Percentiles rank a stretch among this genome's conserved stretches.
These are phyloP conservation scores for Andrena flavipes DNA, from an alignment of 2,888 invertebrate species.

Conservation along the genomic window DNA sequence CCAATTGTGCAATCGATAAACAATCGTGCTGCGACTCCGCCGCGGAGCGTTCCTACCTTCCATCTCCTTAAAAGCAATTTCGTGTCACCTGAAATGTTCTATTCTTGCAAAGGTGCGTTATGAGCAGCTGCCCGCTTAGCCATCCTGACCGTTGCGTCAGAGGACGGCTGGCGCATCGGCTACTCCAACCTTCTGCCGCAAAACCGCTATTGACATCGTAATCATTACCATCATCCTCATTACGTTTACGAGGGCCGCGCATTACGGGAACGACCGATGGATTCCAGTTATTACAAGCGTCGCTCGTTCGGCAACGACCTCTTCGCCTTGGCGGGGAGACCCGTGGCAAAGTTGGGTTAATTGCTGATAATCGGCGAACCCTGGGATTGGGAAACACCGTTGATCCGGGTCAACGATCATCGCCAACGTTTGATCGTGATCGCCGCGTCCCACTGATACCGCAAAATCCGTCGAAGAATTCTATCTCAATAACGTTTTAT, in stretches of 20 bases:
- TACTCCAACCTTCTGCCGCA: constrained; percentile 23
- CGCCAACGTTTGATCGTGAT: constrained; percentile 20
- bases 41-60: background rate
- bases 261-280: constrained; percentile 30
- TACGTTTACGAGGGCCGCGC: constrained; percentile 33
- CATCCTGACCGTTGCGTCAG: constrained; percentile 42
- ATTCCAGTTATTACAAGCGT: constrained; percentile 49
- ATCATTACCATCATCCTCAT: constrained; percentile 54
- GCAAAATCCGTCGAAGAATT: background rate
- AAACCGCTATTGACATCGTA: constrained; percentile 47
- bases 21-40: constrained; percentile 10
- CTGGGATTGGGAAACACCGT: constrained; percentile 57
- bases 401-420: constrained; percentile 55
- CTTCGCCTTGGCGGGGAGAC: constrained; percentile 9
- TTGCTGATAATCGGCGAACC: constrained; percentile 45
- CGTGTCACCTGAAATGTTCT: constrained; percentile 49
- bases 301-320: constrained; percentile 22
- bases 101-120: constrained; percentile 40
- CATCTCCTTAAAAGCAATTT: constrained; percentile 65
- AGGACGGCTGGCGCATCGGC: constrained; percentile 22
- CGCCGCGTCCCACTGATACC: background rate
- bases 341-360: constrained; percentile 38
- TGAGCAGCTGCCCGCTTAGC: constrained; percentile 29
- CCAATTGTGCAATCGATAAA: constrained; percentile 15
- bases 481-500: background rate